Evolutionary conservation across 2,113 vertebrate species (phyloP).

Genomic region (Ciconia stormi): DNA sequence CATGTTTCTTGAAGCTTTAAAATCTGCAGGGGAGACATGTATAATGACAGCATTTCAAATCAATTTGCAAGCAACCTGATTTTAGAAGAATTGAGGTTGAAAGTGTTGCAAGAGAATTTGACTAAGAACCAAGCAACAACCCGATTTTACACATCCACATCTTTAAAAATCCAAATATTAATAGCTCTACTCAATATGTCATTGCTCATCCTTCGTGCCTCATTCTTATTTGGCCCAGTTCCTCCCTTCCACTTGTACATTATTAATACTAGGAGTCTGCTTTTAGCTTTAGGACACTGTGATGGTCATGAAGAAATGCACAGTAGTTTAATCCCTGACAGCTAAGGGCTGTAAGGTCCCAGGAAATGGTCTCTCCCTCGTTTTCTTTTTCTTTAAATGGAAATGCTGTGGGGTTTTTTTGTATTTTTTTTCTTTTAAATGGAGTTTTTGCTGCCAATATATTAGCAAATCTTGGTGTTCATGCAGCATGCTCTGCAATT

Average conservation of each 20-base stretch:
- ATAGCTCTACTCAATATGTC: neutral
- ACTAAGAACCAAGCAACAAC: neutral
- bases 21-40: neutral
- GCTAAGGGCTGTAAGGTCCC: neutral
- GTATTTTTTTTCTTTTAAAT: neutral
- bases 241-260: neutral
- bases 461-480: constrained; percentile 27
- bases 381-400: constrained; percentile 10
- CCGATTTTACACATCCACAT: neutral
- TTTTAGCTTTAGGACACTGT: neutral
- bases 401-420: neutral
- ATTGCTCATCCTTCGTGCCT: neutral
- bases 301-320: neutral
- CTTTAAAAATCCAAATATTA: neutral
- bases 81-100: neutral
- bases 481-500: constrained; percentile 45
- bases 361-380: neutral
- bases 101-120: neutral
- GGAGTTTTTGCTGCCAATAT: constrained; percentile 2
- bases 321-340: neutral
- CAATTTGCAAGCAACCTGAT: neutral
- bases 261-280: neutral
- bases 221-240: neutral
- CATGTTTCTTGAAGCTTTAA: neutral
- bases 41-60: neutral